These are phyloP conservation scores for Xylocampa areola DNA, from an alignment of 2,888 invertebrate species.

Conservation along the genomic window DNA sequence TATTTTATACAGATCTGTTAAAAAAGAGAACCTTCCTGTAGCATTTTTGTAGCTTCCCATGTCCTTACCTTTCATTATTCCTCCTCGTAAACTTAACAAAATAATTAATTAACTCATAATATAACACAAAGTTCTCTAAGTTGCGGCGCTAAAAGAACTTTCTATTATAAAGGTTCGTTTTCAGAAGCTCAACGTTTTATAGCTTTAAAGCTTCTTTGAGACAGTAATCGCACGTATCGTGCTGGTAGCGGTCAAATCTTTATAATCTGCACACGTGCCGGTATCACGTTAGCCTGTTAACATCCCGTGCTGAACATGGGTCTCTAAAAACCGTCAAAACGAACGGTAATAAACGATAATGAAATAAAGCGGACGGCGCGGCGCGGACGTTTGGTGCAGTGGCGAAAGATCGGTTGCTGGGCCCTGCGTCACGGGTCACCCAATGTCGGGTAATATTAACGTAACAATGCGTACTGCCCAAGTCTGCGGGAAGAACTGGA, in stretches of 20 bases:
- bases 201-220: conserved; percentile 9
- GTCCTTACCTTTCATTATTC: conserved; percentile 1
- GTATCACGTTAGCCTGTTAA: background rate
- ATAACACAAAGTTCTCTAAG: conserved; percentile 9
- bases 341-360: background rate
- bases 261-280: background rate
- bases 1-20: too few species aligned
- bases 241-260: background rate
- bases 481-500: too few species aligned
- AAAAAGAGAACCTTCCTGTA: too few species aligned
- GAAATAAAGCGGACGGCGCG: too few species aligned
- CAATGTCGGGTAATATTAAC: too few species aligned
- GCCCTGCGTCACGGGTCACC: too few species aligned
- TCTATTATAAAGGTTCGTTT: conserved; percentile 9
- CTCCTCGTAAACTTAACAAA: conserved; percentile 4
- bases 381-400: too few species aligned
- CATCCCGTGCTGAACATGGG: background rate
- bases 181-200: conserved; percentile 12
- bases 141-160: conserved; percentile 10
- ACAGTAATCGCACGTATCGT: conserved; percentile 13
- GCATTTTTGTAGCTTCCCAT: too few species aligned
- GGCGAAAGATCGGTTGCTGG: too few species aligned
- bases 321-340: too few species aligned
- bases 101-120: conserved; percentile 22
- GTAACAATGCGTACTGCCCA: too few species aligned